Evolutionary conservation across 2,888 invertebrate genomes (phyloP).

Genomic region (Cephus sareptanus): DNA sequence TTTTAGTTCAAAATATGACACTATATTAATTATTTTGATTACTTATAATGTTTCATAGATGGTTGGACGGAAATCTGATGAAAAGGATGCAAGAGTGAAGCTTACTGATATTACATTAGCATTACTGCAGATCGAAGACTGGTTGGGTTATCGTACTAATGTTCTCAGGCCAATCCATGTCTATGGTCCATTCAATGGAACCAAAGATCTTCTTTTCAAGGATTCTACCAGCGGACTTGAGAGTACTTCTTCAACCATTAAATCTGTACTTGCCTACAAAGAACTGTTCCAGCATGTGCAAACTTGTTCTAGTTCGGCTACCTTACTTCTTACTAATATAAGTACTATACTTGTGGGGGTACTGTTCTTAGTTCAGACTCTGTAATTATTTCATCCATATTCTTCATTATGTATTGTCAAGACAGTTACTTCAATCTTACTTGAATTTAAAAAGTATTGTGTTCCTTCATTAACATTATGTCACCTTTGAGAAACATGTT

Average conservation of each 20-base stretch:
- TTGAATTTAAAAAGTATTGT: constrained; percentile 31
- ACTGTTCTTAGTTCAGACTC: background rate
- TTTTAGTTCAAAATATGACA: background rate
- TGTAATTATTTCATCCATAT: background rate
- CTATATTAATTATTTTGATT: background rate
- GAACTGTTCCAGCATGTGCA: constrained; percentile 69
- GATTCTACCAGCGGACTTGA: constrained; percentile 72
- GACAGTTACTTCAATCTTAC: background rate
- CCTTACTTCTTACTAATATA: constrained; percentile 8
- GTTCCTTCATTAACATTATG: background rate
- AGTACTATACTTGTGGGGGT: constrained; percentile 38
- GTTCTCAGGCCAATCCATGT: constrained; percentile 66
- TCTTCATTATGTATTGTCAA: background rate
- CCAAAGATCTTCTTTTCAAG: constrained; percentile 72
- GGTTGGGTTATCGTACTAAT: constrained; percentile 68
- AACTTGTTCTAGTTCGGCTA: constrained; percentile 43
- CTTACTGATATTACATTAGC: constrained; percentile 49
- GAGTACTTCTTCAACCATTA: constrained; percentile 61
- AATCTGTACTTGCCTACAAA: constrained; percentile 70
- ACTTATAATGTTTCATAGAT: constrained; percentile 40
- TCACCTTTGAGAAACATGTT: background rate
- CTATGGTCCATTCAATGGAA: constrained; percentile 71
- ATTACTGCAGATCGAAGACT: constrained; percentile 67
- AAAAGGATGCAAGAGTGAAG: constrained; percentile 24
- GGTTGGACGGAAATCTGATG: constrained; percentile 38